phyloP scores from a whole-genome alignment of 2,888 invertebrate species.

The Dendrolimus pini region DNA sequence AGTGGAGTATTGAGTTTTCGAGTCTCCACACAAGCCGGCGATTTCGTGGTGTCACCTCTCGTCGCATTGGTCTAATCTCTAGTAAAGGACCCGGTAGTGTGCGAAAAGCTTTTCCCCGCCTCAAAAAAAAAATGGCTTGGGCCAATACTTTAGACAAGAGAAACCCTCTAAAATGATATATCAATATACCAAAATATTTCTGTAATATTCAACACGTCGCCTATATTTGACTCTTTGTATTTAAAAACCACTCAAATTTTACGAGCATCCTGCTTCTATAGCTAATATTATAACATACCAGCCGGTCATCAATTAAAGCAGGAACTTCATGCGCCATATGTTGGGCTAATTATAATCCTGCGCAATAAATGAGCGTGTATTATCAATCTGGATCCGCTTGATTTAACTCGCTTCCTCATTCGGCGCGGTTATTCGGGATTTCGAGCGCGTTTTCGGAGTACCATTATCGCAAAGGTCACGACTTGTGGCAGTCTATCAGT shows the following conservation, averaged over 20 bases:
- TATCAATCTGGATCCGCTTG: constrained; percentile 10
- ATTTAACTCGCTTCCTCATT: constrained; percentile 9
- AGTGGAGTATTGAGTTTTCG: too few species aligned
- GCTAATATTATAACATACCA: background rate
- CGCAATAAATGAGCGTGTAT: constrained; percentile 10
- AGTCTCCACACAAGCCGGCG: too few species aligned
- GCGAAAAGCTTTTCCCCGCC: too few species aligned
- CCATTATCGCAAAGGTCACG: constrained; percentile 6
- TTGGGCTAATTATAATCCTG: constrained; percentile 10
- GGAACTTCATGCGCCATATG: background rate
- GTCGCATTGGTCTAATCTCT: too few species aligned
- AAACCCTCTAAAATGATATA: too few species aligned
- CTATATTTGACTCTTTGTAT: background rate
- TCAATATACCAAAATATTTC: too few species aligned
- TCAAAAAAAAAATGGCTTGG: too few species aligned
- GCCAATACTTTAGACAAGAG: too few species aligned
- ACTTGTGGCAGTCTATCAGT: background rate
- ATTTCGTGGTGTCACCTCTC: too few species aligned
- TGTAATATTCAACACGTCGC: too few species aligned
- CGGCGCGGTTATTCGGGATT: constrained; percentile 4
- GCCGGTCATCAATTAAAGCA: background rate
- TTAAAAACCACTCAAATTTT: background rate
- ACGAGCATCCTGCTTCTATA: background rate
- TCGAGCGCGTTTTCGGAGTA: constrained; percentile 3
- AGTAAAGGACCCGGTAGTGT: too few species aligned